Evolutionary conservation across 2,797 vertebrate genomes (phyloP).

Genomic region (Chaunax sp.): DNA sequence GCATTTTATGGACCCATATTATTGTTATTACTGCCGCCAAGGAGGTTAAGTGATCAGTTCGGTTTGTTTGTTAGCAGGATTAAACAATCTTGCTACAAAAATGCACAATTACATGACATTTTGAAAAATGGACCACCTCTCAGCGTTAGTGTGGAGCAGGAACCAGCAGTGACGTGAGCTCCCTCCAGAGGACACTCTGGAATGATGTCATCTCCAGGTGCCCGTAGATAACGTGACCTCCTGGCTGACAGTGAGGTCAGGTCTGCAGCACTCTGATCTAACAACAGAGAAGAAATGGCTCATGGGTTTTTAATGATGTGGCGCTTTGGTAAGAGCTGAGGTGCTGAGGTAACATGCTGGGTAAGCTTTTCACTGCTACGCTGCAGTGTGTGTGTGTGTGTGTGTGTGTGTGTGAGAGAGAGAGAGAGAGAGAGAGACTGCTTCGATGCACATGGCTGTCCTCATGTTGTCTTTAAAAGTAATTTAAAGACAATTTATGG

Average conservation of each 20-base stretch:
- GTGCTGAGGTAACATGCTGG: constrained; percentile 39
- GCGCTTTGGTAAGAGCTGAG: constrained; percentile 26
- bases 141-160: neutral
- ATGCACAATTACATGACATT: no score
- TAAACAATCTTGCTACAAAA: no score
- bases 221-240: constrained; percentile 57
- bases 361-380: neutral
- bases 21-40: neutral
- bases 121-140: neutral
- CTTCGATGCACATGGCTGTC: constrained; percentile 12
- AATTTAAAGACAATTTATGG: constrained; percentile 35
- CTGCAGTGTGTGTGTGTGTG: neutral
- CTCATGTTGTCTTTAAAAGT: constrained; percentile 20
- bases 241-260: constrained; percentile 42
- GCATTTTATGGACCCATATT: neutral
- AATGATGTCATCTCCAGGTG: constrained; percentile 58
- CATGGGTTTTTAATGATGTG: constrained; percentile 66
- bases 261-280: constrained; percentile 26
- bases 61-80: no score
- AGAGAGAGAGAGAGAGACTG: neutral
- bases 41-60: no score
- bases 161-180: constrained; percentile 13
- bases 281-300: constrained; percentile 35
- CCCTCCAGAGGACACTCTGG: constrained; percentile 6
- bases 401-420: neutral